Evolutionary conservation across 2,888 invertebrate genomes (phyloP).

Genomic region (Adelphocoris suturalis): DNA sequence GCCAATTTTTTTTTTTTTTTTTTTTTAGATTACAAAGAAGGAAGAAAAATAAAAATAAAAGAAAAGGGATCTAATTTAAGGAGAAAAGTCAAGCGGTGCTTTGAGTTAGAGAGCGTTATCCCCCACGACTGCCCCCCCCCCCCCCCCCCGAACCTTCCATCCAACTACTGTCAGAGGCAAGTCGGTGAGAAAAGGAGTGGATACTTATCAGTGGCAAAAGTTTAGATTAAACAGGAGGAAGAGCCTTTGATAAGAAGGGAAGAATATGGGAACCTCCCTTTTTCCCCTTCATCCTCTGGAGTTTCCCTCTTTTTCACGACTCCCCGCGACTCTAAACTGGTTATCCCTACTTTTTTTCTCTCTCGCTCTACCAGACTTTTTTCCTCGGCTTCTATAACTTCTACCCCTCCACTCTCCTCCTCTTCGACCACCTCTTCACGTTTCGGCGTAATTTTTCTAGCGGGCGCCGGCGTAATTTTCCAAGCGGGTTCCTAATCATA

Average conservation of each 20-base stretch:
- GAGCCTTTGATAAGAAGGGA: conserved; percentile 53
- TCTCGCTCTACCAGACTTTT: neutral
- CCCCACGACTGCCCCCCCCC: neutral
- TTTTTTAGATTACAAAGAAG: too few species aligned
- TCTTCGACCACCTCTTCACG: neutral
- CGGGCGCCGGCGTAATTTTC: neutral
- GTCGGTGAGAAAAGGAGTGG: conserved; percentile 38
- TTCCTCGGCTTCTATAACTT: conserved; percentile 3
- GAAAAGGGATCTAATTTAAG: conserved; percentile 8
- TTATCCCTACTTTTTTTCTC: neutral
- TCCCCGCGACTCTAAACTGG: neutral
- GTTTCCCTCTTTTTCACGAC: conserved; percentile 6
- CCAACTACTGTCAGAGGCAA: neutral
- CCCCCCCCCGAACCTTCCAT: neutral
- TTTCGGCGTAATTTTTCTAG: neutral
- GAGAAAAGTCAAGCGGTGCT: conserved; percentile 32
- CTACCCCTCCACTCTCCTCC: neutral
- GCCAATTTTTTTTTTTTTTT: neutral
- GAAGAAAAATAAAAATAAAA: neutral
- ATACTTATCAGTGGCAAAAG: conserved; percentile 60
- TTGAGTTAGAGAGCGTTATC: conserved; percentile 32
- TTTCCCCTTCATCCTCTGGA: neutral
- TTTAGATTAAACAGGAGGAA: conserved; percentile 56
- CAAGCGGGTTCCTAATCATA: neutral
- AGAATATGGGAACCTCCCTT: conserved; percentile 31